Percentiles rank a stretch among this genome's conserved stretches.
phyloP scores from a whole-genome alignment of 2,888 invertebrate genomes.

The Athetis lepigone region DNA sequence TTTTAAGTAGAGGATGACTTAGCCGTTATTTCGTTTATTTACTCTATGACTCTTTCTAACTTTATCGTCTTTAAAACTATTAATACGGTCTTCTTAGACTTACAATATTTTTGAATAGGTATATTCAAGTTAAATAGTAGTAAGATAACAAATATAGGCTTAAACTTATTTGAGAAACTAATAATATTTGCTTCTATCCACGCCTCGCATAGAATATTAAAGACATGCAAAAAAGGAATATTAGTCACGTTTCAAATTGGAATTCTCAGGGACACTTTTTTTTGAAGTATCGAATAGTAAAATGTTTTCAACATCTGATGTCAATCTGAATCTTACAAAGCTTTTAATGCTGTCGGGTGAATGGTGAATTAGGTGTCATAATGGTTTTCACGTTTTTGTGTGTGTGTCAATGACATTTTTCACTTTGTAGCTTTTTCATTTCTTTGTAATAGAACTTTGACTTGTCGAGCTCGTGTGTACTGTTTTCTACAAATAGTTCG shows the following conservation, averaged over 20 bases:
- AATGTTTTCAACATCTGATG: slow-evolving; percentile 47
- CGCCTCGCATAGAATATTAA: slow-evolving; percentile 41
- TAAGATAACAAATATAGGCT: slow-evolving; percentile 4
- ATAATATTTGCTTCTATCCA: slow-evolving; percentile 25
- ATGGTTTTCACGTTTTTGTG: slow-evolving; percentile 68
- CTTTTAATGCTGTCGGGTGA: slow-evolving; percentile 47
- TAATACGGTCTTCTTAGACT: not conserved
- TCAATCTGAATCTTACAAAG: slow-evolving; percentile 50
- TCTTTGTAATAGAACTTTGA: not conserved
- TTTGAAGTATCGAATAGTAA: slow-evolving; percentile 45
- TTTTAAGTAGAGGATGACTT: too few species aligned
- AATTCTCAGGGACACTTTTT: slow-evolving; percentile 61
- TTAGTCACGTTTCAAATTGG: slow-evolving; percentile 71
- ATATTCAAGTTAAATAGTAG: not conserved
- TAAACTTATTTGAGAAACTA: slow-evolving; percentile 10
- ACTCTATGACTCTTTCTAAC: not conserved
- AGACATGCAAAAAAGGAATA: slow-evolving; percentile 32
- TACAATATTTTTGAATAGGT: not conserved
- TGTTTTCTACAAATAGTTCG: slow-evolving; percentile 24
- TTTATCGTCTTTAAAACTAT: not conserved
- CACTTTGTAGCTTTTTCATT: slow-evolving; percentile 30
- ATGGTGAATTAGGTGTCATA: slow-evolving; percentile 71
- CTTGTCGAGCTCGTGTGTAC: slow-evolving; percentile 7
- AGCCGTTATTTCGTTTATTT: too few species aligned
- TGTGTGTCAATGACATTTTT: slow-evolving; percentile 70